Evolutionary conservation across 2,113 vertebrate species (phyloP), one percentile per base, ranked within the genome.

Genomic region (Choloepus hoffmanni): DNA sequence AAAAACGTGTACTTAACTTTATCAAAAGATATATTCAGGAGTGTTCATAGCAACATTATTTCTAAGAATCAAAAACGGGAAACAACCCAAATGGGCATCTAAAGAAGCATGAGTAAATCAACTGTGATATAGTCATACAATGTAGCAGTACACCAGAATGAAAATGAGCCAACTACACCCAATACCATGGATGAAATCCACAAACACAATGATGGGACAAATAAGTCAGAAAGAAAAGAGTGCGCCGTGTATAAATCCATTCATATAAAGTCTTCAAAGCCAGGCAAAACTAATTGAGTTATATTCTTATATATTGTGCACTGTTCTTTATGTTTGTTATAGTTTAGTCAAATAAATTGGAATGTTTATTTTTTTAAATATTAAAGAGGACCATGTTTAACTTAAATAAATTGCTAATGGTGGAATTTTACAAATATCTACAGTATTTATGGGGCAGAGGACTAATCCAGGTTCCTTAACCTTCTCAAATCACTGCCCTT

Each of bases 131-230:
- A 76, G 30, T 13, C 63, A 15, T 1, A 45, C 13, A 36, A 6
- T 1, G 5, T 1, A 24, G n/a, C 33, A 40, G 18, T 18, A 14
- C 0, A 55, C 18, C 2, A 7, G 89, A 43, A 0, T 3, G 4
- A 10, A 67, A 45, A 23, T 30, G 24, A 62, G 11, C 62, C 55
- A 50, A 4, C 15, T 62, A 48, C 7, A 36, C 1, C 24, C 48
- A 19, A 9, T 2, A 5, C 30, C 7, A 1, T 0, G 11, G 1
- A 4, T 8, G 30, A 92, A 50, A 72, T 53, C 65, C 78, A 81
- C 63, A 70, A 4, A 7, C 0, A 3, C 14, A 19, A 48, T 4
- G 2, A 53, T 53, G 40, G 36, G 45, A 60, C n/a, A 58, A 63
- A 90, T 70, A 58, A 72, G 6, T 3, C 78, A 60, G 72, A 68